A percentile compares a stretch with the other conserved stretches of the same genome.
Evolutionary conservation across 2,888 invertebrate genomes (phyloP).

Genomic region (Chironomus tentans): DNA sequence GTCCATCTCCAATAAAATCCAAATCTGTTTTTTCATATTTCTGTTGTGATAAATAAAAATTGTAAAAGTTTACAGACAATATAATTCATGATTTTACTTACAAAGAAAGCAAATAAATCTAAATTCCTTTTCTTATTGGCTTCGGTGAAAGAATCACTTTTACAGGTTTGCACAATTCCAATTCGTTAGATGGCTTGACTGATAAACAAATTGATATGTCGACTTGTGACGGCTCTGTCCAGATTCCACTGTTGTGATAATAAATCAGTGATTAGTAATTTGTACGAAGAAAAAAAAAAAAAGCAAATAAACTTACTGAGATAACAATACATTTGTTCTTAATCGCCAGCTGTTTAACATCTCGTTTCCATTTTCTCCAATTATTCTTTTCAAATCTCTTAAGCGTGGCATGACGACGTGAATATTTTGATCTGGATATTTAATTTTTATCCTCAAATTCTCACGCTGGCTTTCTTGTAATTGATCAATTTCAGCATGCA

Average conservation of each 20-base stretch:
- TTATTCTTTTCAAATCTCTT: conserved; percentile 61
- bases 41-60: too few relatives aligned
- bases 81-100: not conserved
- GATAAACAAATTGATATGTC: conserved; percentile 77
- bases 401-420: conserved; percentile 73
- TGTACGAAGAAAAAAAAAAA: conserved; percentile 25
- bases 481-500: conserved; percentile 79
- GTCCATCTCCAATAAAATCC: too few relatives aligned
- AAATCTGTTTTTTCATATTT: too few relatives aligned
- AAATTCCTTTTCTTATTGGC: conserved; percentile 73
- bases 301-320: conserved; percentile 45
- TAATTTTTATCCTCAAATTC: conserved; percentile 71
- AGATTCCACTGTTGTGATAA: conserved; percentile 50
- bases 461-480: conserved; percentile 60
- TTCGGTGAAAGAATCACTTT: conserved; percentile 82
- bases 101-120: conserved; percentile 31
- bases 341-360: conserved; percentile 48
- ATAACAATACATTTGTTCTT: conserved; percentile 77
- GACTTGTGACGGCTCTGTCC: conserved; percentile 86
- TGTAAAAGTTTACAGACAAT: too few relatives aligned
- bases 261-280: conserved; percentile 30
- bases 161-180: conserved; percentile 79
- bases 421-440: conserved; percentile 84
- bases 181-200: conserved; percentile 53
- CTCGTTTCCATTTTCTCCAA: conserved; percentile 51